Evolutionary conservation across 2,797 vertebrate genomes (phyloP).

Genomic region (Pipistrellus pygmaeus): DNA sequence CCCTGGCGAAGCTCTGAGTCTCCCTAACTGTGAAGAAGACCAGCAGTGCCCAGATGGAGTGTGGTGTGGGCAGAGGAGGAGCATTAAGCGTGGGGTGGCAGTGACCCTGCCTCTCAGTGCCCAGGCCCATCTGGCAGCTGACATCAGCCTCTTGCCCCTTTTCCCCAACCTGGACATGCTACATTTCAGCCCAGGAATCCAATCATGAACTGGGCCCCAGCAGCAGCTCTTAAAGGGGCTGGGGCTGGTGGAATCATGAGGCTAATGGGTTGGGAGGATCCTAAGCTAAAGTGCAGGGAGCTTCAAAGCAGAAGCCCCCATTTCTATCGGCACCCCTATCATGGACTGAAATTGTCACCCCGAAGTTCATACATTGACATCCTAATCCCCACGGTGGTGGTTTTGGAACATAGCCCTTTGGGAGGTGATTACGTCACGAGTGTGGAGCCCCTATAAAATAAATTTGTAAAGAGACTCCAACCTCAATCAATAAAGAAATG

Average conservation of each 20-base stretch:
- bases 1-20: background rate
- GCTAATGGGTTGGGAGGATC: no score
- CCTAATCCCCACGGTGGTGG: background rate
- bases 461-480: background rate
- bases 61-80: background rate
- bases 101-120: no score
- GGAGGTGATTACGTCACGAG: background rate
- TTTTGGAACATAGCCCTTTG: background rate
- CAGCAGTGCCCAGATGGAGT: background rate
- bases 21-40: background rate
- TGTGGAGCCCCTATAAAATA: background rate
- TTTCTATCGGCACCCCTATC: background rate
- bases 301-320: background rate
- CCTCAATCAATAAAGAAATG: background rate
- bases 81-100: rapidly evolving
- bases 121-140: background rate
- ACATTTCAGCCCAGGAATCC: no score
- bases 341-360: background rate
- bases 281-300: background rate
- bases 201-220: background rate
- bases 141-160: background rate
- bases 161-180: background rate
- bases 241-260: no score
- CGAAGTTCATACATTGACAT: background rate
- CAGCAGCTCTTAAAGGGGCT: background rate